These are phyloP conservation scores for Crotalus viridis DNA, from an alignment of 2,113 vertebrate genomes.

Conservation along the genomic window DNA sequence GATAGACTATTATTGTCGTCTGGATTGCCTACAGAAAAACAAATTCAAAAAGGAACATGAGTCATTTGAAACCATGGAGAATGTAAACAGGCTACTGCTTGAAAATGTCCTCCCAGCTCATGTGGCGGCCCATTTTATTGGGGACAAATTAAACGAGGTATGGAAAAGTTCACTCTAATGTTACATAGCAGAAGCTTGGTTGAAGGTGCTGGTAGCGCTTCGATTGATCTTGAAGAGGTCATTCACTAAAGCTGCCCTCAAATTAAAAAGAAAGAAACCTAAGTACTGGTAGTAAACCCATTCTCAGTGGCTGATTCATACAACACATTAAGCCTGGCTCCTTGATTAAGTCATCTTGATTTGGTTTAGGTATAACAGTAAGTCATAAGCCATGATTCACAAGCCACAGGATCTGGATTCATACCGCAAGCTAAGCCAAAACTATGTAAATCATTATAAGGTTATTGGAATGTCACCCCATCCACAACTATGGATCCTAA, in stretches of 20 bases:
- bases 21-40: conserved; percentile 92
- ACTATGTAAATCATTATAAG: not conserved
- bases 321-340: not conserved
- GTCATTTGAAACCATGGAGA: conserved; percentile 96
- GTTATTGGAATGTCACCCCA: not conserved
- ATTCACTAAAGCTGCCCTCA: not conserved
- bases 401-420: not conserved
- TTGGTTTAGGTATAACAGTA: not conserved
- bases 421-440: not conserved
- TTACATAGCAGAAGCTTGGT: accelerated
- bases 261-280: not conserved
- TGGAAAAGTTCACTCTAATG: not conserved
- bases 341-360: not conserved
- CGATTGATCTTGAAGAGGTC: not conserved
- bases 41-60: conserved; percentile 95
- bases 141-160: conserved; percentile 95
- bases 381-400: not conserved
- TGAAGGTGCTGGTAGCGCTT: not conserved
- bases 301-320: not conserved
- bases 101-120: conserved; percentile 97
- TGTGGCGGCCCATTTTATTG: conserved; percentile 91
- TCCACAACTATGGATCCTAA: not conserved
- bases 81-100: conserved; percentile 92
- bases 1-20: conserved; percentile 91
- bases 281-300: not conserved